Evolutionary conservation across 2,888 invertebrate genomes (phyloP), one percentile per base, ranked within the genome.

Genomic region (Erebia epiphron): DNA sequence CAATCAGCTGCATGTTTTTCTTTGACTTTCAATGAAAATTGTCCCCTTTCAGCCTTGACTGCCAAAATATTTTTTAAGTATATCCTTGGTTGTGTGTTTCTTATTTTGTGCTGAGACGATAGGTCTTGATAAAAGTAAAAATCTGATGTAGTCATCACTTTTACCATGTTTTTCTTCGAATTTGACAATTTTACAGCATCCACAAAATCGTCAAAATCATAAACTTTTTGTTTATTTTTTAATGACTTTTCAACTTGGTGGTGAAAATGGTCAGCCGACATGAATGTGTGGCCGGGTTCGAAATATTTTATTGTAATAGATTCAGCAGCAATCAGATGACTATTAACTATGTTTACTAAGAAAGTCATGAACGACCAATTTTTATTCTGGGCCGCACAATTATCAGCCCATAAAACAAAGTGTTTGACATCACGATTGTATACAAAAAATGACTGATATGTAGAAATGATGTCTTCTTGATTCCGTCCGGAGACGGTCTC

Each of bases 241-340:
- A 68, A 52, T 41, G 57, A 64, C 9, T 57, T 46, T 69, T 68
- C 64, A 16, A 69, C 69, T 57, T 16, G 46, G n/a, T 69, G 69
- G 64, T 69, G 64, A 63, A 68, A 68, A 62, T 46, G 21, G 62
- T 68, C 68, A 18, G 62, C 63, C 49, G 57, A 62, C 68, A 68
- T 68, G 49, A 69, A 64, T 49, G 69, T 69, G 64, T 69, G 64
- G 35, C 64, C 68, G 35, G 67, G 67, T 67, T 67, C 67, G 56
- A 68, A 68, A 52, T 52, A 52, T 52, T 52, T 52, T 52, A 52
- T 52, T 52, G 52, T 52, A 52, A 52, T 52, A 52, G 52, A 52
- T 52, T 52, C 52, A 52, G 52, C n/a, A 52, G 52, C 52, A 52
- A 52, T 52, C 52, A 43, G 26, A 21, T 13, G 18, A 16, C 43